A percentile compares a stretch with the other conserved stretches of the same genome.
Evolutionary conservation across 2,888 invertebrate genomes (phyloP).

Genomic region (Lepetodrilus schrolli): DNA sequence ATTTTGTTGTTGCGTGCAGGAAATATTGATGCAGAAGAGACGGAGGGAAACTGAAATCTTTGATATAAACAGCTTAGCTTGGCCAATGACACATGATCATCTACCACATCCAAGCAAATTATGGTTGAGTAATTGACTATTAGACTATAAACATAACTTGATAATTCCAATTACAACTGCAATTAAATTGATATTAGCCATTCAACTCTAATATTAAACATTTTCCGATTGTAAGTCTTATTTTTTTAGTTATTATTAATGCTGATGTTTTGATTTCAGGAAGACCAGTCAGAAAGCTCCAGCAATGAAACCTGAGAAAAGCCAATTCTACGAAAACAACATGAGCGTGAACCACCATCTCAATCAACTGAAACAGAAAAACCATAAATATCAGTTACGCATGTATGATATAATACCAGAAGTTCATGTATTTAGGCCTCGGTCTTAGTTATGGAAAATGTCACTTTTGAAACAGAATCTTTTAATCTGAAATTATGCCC

Average conservation of each 20-base stretch:
- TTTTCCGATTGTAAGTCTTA: neutral
- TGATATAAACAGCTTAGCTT: too few relatives aligned
- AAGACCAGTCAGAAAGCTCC: neutral
- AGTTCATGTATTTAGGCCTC: neutral
- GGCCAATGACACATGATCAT: neutral
- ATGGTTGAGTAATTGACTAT: neutral
- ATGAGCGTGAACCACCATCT: neutral
- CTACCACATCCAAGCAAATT: slow-evolving; percentile 12
- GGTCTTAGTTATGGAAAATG: neutral
- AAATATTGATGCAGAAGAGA: too few relatives aligned
- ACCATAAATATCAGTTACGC: neutral
- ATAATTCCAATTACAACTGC: too few relatives aligned
- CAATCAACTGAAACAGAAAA: neutral
- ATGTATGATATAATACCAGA: neutral
- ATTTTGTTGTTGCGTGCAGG: too few relatives aligned
- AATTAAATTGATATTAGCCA: too few relatives aligned
- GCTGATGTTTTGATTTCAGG: too few relatives aligned
- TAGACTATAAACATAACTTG: neutral
- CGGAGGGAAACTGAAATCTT: too few relatives aligned
- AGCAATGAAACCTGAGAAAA: neutral
- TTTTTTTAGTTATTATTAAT: neutral
- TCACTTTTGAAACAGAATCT: neutral
- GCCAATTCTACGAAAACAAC: neutral
- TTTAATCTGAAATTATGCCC: neutral
- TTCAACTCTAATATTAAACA: too few relatives aligned